Conservation (phyloP, 2,888 invertebrate genomes). For the Elegia similella region DNA sequence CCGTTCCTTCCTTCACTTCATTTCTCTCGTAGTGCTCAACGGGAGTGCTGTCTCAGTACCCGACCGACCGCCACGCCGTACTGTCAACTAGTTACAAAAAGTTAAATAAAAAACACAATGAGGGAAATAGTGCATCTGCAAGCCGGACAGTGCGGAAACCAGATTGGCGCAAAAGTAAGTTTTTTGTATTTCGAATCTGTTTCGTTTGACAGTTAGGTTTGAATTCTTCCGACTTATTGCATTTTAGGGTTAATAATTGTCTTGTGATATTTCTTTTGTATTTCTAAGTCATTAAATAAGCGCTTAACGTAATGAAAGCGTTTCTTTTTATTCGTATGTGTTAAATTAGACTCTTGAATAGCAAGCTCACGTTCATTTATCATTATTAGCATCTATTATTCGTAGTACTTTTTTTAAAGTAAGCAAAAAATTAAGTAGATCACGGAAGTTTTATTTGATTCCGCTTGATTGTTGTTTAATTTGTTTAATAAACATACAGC, state of each 20-base stretch:
- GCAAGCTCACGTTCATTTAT: not conserved
- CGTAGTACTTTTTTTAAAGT: not conserved
- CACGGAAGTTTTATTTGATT: not conserved
- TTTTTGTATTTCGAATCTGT: slow-evolving; percentile 31
- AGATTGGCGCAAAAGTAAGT: slow-evolving; percentile 86
- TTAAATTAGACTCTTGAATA: not conserved
- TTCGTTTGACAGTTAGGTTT: slow-evolving; percentile 25
- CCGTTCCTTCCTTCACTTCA: slow-evolving; percentile 53
- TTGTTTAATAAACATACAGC: not conserved
- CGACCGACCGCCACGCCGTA: slow-evolving; percentile 20
- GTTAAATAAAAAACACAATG: slow-evolving; percentile 67
- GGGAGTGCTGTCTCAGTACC: slow-evolving; percentile 37
- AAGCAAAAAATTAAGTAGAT: not conserved
- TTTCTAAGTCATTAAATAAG: not conserved
- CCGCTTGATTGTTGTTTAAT: not conserved
- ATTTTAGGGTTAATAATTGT: not conserved
- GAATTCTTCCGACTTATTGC: slow-evolving; percentile 5
- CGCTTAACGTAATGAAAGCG: not conserved
- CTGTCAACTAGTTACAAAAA: slow-evolving; percentile 34
- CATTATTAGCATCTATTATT: not conserved
- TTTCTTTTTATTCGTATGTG: not conserved
- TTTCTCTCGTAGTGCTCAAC: slow-evolving; percentile 48
- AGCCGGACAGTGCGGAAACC: slow-evolving; percentile 92
- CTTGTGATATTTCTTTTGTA: too few relatives aligned
- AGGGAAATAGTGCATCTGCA: slow-evolving; percentile 92